These are phyloP conservation scores for Heliconius hermathena DNA, from an alignment of 1,140 invertebrate genomes.

Conservation along the genomic window DNA sequence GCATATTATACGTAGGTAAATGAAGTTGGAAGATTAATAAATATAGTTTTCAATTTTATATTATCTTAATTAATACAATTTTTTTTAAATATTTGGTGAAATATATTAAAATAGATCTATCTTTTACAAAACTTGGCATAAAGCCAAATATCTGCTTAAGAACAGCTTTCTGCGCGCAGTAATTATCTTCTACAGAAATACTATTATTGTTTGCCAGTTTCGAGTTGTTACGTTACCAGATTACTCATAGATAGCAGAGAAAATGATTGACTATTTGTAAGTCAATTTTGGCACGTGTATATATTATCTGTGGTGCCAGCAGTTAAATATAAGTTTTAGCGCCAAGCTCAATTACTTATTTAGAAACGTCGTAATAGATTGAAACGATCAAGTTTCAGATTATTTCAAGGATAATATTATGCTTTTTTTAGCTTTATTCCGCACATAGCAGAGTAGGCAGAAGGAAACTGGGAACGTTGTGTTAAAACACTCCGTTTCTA, in stretches of 20 bases:
- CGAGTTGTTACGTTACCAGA: not conserved
- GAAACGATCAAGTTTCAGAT: not conserved
- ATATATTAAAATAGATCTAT: not conserved
- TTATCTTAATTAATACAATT: not conserved
- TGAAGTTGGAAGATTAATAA: too few species aligned
- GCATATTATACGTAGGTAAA: too few species aligned
- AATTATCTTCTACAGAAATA: not conserved
- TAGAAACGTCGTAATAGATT: not conserved
- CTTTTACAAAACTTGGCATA: not conserved
- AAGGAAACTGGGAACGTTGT: too few species aligned
- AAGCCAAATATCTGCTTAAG: not conserved
- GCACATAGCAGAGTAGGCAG: too few species aligned
- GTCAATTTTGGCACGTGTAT: slow-evolving; percentile 13
- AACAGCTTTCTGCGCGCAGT: not conserved
- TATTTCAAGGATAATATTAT: not conserved
- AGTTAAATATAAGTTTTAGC: slow-evolving; percentile 14
- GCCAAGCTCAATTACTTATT: slow-evolving; percentile 10
- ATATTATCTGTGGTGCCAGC: slow-evolving; percentile 9
- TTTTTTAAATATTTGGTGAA: not conserved
- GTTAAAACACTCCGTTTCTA: too few species aligned
- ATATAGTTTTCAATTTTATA: too few species aligned
- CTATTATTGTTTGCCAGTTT: not conserved
- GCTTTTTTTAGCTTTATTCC: too few species aligned
- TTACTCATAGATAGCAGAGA: slow-evolving; percentile 16
- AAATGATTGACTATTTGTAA: slow-evolving; percentile 7